phyloP scores from a whole-genome alignment of 2,113 vertebrate genomes.

The Pseudonaja textilis region DNA sequence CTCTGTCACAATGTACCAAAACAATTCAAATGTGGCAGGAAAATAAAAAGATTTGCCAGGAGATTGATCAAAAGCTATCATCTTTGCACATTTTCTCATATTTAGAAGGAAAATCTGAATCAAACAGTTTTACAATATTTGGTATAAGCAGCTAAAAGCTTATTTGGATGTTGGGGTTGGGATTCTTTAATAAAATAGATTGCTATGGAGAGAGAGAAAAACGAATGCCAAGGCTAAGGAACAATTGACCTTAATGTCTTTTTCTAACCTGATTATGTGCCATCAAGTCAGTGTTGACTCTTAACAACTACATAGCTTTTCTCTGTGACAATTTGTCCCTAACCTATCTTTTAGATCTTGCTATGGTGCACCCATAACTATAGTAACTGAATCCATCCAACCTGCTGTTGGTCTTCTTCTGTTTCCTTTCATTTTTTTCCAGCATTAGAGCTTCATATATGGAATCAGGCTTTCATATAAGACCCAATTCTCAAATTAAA shows the following conservation, averaged over 20 bases:
- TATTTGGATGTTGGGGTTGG: neutral
- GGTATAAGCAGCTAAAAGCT: neutral
- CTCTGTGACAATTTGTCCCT: neutral
- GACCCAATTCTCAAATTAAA: neutral
- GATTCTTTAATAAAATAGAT: neutral
- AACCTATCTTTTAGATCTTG: neutral
- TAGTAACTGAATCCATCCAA: neutral
- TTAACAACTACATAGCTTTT: neutral
- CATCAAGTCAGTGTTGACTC: neutral
- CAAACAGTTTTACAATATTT: neutral
- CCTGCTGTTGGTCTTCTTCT: neutral
- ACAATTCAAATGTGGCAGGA: neutral
- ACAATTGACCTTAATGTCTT: neutral
- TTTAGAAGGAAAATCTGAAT: neutral
- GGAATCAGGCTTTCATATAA: neutral
- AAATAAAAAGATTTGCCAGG: neutral
- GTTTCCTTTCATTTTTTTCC: neutral
- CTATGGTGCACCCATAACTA: neutral
- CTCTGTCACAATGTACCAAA: neutral
- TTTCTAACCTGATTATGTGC: neutral
- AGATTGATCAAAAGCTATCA: neutral
- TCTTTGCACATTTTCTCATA: neutral
- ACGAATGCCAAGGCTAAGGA: neutral
- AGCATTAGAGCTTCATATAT: neutral
- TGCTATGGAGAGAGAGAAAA: neutral